Evolutionary conservation across 2,888 invertebrate species (phyloP).

Genomic region (Callyntrura guangdongensis): DNA sequence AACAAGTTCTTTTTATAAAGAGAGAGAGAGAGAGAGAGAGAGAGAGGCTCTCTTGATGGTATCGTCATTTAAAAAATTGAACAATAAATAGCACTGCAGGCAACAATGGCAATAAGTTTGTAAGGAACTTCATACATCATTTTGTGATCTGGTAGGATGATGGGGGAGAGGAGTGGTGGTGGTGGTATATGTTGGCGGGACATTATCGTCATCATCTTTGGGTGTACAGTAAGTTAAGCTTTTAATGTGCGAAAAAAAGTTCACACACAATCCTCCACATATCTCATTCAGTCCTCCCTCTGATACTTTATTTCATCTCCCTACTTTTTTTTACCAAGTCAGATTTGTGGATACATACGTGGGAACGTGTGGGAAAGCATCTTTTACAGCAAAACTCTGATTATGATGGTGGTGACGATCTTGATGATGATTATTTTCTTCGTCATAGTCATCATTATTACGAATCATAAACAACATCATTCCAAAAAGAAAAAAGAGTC

Average conservation of each 20-base stretch:
- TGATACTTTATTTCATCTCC: slow-evolving; percentile 42
- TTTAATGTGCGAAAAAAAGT: slow-evolving; percentile 69
- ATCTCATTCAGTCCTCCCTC: slow-evolving; percentile 45
- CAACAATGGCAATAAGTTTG: slow-evolving; percentile 11
- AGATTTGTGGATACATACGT: slow-evolving; percentile 51
- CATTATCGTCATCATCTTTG: background rate
- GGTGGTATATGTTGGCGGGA: slow-evolving; percentile 33
- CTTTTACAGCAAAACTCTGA: slow-evolving; percentile 76
- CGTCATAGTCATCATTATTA: slow-evolving; percentile 50
- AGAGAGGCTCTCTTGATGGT: slow-evolving; percentile 38
- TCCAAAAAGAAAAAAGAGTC: slow-evolving; percentile 23
- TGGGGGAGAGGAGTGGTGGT: slow-evolving; percentile 43
- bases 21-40: too few species aligned
- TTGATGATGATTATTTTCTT: slow-evolving; percentile 45
- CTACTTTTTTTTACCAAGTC: background rate
- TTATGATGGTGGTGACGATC: slow-evolving; percentile 28
- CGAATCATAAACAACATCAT: slow-evolving; percentile 46
- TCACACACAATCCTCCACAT: slow-evolving; percentile 71
- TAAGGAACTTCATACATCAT: background rate
- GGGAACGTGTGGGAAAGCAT: slow-evolving; percentile 84
- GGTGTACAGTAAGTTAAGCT: background rate
- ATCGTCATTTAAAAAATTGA: background rate
- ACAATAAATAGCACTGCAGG: slow-evolving; percentile 12
- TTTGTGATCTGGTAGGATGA: background rate
- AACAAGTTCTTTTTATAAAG: slow-evolving; percentile 66